These are phyloP conservation scores for Gasterosteus aculeatus DNA, from an alignment of 2,113 vertebrate genomes.

Conservation along the genomic window DNA sequence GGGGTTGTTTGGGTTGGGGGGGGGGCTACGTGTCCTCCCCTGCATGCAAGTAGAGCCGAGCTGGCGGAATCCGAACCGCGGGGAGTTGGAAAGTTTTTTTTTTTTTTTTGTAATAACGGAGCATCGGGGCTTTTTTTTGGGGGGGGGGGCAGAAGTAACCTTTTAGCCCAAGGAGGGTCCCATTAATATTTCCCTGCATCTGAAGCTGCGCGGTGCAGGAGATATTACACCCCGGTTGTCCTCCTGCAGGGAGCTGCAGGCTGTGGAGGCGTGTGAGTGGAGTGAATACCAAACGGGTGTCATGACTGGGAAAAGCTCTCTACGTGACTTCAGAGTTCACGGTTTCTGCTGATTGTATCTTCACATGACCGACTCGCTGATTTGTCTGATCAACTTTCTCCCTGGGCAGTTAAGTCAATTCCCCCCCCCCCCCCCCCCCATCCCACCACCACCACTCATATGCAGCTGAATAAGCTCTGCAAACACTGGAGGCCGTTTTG, in stretches of 20 bases:
- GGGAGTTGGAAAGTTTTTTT: constrained; percentile 66
- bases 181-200: constrained; percentile 77
- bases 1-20: no score
- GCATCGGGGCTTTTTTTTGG: constrained; percentile 11
- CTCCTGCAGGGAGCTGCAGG: constrained; percentile 34
- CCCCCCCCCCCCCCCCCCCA: background rate
- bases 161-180: constrained; percentile 62
- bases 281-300: constrained; percentile 36
- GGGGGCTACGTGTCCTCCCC: constrained; percentile 5
- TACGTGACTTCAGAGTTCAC: constrained; percentile 24
- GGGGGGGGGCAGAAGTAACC: constrained; percentile 65
- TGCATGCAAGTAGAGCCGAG: background rate
- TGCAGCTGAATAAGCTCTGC: constrained; percentile 46
- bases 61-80: background rate
- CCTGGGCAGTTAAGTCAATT: constrained; percentile 9
- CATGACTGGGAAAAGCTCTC: constrained; percentile 7
- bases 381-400: constrained; percentile 27
- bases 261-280: constrained; percentile 18
- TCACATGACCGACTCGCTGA: background rate
- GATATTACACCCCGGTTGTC: constrained; percentile 55
- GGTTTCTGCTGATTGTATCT: constrained; percentile 13
- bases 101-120: constrained; percentile 35
- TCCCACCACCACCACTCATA: constrained; percentile 18
- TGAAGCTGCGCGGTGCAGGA: constrained; percentile 62
- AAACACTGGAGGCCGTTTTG: constrained; percentile 54